These are phyloP conservation scores for Drosophila insularis DNA, from an alignment of 1,140 invertebrate genomes.

Conservation along the genomic window DNA sequence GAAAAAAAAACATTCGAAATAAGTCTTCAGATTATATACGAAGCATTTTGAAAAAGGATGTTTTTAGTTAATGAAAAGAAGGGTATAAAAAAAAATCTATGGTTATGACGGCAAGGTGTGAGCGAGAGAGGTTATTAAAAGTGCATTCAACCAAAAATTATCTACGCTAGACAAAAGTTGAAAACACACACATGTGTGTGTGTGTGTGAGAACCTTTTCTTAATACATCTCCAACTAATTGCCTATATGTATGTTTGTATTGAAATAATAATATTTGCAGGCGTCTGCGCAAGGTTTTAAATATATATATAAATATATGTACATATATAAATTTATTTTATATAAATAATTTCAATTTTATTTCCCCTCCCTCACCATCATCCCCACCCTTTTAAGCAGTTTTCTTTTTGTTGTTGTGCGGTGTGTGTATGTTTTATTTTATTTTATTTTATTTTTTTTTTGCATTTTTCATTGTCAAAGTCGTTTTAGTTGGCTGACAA, in stretches of 20 bases:
- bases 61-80: too few relatives aligned
- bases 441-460: constrained; percentile 16
- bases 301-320: constrained; percentile 12
- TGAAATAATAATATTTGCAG: background rate
- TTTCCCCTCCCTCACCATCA: background rate
- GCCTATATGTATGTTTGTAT: background rate
- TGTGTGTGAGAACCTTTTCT: constrained; percentile 2
- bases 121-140: constrained; percentile 50
- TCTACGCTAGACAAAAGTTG: constrained; percentile 17
- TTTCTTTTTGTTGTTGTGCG: constrained; percentile 13
- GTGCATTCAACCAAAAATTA: constrained; percentile 74
- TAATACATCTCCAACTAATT: background rate
- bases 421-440: background rate
- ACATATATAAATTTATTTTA: too few relatives aligned
- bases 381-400: background rate
- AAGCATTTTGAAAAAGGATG: too few relatives aligned
- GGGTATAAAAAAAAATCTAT: too few relatives aligned
- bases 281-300: constrained; percentile 9
- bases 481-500: constrained; percentile 52
- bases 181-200: constrained; percentile 6
- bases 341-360: constrained; percentile 20
- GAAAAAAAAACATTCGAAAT: too few relatives aligned
- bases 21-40: too few relatives aligned
- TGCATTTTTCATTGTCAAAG: constrained; percentile 60
- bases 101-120: background rate